Conservation (phyloP, 2,113 vertebrate species). For the Climacteris rufus region DNA sequence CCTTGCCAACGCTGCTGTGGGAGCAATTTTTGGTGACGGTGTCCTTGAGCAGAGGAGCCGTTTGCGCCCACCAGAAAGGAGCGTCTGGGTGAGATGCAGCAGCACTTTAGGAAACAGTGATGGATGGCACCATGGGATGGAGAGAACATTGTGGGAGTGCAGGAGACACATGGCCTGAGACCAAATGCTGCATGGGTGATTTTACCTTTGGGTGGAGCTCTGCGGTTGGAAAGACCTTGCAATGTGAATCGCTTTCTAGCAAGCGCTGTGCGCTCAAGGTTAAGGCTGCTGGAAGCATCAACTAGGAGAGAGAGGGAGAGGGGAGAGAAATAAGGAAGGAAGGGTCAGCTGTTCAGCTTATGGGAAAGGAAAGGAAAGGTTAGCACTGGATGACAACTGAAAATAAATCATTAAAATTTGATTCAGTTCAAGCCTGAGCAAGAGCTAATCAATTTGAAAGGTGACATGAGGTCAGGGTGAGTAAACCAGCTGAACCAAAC, state of each 20-base stretch:
- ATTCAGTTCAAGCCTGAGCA: constrained; percentile 33
- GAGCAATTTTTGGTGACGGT: neutral
- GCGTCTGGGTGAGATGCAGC: neutral
- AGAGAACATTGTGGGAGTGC: constrained; percentile 24
- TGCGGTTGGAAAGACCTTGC: constrained; percentile 88
- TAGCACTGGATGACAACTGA: constrained; percentile 13
- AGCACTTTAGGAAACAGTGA: constrained; percentile 6
- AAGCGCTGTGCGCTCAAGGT: constrained; percentile 79
- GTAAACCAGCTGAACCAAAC: constrained; percentile 45
- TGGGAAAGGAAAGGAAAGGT: constrained; percentile 51
- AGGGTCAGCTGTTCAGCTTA: constrained; percentile 49
- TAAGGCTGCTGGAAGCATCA: constrained; percentile 80
- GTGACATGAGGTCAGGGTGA: constrained; percentile 1
- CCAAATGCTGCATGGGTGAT: constrained; percentile 35
- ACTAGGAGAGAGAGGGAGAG: constrained; percentile 77
- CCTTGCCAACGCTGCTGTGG: neutral
- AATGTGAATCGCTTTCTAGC: constrained; percentile 90
- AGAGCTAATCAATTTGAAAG: constrained; percentile 40
- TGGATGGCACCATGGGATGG: constrained; percentile 47
- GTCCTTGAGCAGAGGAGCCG: neutral
- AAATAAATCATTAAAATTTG: constrained; percentile 20
- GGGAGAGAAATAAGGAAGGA: constrained; percentile 69
- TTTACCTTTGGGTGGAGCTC: constrained; percentile 88
- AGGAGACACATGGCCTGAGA: constrained; percentile 43
- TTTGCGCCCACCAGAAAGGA: neutral